Base-by-base conservation (phyloP, 2,797 vertebrate species). In the Octomys mimax region DNA sequence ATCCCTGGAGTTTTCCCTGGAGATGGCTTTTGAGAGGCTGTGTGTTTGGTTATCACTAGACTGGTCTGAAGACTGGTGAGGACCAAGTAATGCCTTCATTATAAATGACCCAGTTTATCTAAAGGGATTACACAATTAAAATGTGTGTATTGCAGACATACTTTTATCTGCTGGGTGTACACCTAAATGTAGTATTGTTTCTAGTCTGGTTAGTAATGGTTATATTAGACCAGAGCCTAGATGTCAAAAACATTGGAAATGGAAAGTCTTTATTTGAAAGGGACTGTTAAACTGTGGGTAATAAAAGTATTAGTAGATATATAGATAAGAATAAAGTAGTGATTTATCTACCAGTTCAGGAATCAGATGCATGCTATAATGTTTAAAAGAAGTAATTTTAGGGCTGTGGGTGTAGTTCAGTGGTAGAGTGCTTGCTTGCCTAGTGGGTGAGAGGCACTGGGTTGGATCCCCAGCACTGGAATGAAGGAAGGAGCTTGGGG, bases 191-290 rank as follows among this genome's bases (percentile, higher is more conserved):
- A 84, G 49, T 94, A 62, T 52, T 94, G n/a, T 87, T 92, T 96
- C 42, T 71, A 94, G 52, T 82, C 39, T 94, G 87, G 42, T 80
- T 92, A 81, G 19, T 68, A 75, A 77, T 87, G 39, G 59, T 18
- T 85, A 83, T 31, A 93, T 75, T 46, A 92, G 39, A 89, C 1
- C 13, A 70, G 42, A 93, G 26, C 54, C 68, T 89, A 62, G n/a
- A 42, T 96, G 59, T 52, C 5, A 39, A 82, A 82, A 94, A 92
- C 42, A 75, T 88, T 85, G 62, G 49, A 92, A 86, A 87, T 95
- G 62, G 33, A 80, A 92, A 73, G 11, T 33, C 59, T 95, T 80
- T 66, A 73, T 85, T 81, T 42, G 21, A 81, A 90, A 92, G 70
- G 83, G 68, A 91, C n/a, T 6, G 16, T 85, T 85, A 71, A 90